These are phyloP conservation scores for Pachycephala philippinensis DNA, from an alignment of 2,113 vertebrate species.

Conservation along the genomic window DNA sequence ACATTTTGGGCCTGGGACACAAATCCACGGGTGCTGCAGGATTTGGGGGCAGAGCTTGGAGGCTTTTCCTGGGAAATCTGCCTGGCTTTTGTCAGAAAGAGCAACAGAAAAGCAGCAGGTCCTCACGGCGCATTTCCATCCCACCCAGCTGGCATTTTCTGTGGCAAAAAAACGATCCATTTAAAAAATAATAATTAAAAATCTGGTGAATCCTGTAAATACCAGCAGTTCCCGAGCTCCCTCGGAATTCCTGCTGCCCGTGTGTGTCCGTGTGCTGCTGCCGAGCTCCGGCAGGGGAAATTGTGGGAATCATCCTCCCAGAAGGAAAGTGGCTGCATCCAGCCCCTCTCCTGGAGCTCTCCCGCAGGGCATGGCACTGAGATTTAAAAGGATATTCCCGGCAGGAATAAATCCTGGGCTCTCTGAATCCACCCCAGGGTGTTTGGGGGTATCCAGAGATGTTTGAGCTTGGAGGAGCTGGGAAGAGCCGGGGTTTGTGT, in stretches of 20 bases:
- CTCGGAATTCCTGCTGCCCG: fast-evolving
- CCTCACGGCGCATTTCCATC: fast-evolving
- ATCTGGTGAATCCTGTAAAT: neutral
- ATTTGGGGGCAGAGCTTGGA: neutral
- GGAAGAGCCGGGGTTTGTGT: neutral
- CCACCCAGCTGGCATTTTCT: neutral
- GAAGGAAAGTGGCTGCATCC: neutral
- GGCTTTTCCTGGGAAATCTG: neutral
- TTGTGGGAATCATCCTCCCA: fast-evolving
- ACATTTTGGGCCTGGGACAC: fast-evolving
- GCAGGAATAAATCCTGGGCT: neutral
- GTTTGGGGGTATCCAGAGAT: fast-evolving
- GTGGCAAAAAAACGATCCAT: neutral
- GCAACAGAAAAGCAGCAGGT: neutral
- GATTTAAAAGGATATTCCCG: neutral
- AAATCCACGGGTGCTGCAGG: fast-evolving
- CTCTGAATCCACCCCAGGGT: neutral
- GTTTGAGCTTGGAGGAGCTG: neutral
- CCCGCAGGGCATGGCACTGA: neutral
- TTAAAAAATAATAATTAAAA: neutral
- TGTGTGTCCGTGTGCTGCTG: fast-evolving
- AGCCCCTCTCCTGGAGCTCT: neutral
- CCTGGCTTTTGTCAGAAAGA: neutral
- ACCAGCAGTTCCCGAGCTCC: fast-evolving
- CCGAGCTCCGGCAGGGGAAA: fast-evolving